A percentile compares a stretch with the other conserved stretches of the same genome.
Conservation (phyloP, 1,140 invertebrate genomes). For the Acromyrmex charruanus region DNA sequence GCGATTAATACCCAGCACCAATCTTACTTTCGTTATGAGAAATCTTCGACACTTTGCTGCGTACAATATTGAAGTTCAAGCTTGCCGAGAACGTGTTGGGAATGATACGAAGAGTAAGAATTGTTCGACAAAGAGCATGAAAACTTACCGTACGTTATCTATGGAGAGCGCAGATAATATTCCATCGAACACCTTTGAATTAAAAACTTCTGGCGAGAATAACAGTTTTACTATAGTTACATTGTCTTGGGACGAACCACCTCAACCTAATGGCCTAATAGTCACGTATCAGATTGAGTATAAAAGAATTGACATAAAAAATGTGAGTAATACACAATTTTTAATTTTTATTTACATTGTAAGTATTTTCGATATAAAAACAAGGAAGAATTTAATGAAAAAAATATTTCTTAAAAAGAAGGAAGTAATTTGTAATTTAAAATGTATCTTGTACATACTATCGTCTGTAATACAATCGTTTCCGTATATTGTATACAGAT, state of each 20-base stretch:
- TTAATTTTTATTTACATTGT: not conserved
- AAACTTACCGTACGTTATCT: conserved; percentile 85
- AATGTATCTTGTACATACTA: not conserved
- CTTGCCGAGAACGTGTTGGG: conserved; percentile 89
- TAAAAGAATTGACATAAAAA: conserved; percentile 88
- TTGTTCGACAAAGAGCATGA: conserved; percentile 85
- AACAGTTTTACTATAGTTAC: conserved; percentile 86
- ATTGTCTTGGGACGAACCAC: conserved; percentile 92
- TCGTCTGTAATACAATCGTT: conserved; percentile 2
- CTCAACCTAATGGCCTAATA: conserved; percentile 94
- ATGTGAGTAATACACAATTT: conserved; percentile 85
- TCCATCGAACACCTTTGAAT: conserved; percentile 83
- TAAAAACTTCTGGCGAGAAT: conserved; percentile 81
- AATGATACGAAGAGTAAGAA: conserved; percentile 79
- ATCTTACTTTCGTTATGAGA: conserved; percentile 86
- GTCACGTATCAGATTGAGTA: conserved; percentile 94
- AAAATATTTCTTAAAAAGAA: not conserved
- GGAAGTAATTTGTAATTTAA: not conserved
- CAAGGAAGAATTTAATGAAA: not conserved
- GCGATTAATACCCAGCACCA: conserved; percentile 75
- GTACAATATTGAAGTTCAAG: conserved; percentile 91
- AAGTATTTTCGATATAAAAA: not conserved
- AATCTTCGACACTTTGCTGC: conserved; percentile 91
- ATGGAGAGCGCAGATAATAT: conserved; percentile 88
- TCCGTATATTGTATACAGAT: conserved; percentile 78